phyloP scores from a whole-genome alignment of 2,797 vertebrate genomes.

The Anableps anableps region DNA sequence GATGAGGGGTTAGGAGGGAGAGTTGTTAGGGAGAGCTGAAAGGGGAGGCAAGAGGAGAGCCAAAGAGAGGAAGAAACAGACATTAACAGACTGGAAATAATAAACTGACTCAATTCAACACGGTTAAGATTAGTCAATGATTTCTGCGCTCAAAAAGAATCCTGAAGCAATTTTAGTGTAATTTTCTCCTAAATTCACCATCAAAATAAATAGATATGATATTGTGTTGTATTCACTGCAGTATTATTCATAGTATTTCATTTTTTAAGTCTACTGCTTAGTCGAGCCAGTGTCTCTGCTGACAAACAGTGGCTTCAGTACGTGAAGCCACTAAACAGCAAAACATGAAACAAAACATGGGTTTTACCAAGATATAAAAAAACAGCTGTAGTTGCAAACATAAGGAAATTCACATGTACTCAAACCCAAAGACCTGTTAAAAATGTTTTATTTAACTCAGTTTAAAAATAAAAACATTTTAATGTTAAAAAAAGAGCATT shows the following conservation, averaged over 20 bases:
- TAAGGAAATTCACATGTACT: neutral
- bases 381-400: neutral
- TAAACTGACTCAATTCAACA: neutral
- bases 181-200: neutral
- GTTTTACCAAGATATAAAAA: neutral
- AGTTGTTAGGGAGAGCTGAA: constrained; percentile 16
- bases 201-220: neutral
- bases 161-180: neutral
- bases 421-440: neutral
- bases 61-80: constrained; percentile 21
- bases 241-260: neutral
- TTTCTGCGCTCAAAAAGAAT: neutral
- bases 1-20: constrained; percentile 19
- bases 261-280: neutral
- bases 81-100: constrained; percentile 14
- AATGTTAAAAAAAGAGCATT: neutral
- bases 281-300: too few relatives aligned
- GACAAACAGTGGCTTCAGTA: neutral
- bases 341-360: neutral
- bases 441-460: neutral
- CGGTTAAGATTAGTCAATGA: neutral
- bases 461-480: neutral
- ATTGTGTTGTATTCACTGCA: neutral
- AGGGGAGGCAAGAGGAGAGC: constrained; percentile 1
- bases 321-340: neutral